phyloP scores from a whole-genome alignment of 2,888 invertebrate species.

The Willowsia nigromaculata region DNA sequence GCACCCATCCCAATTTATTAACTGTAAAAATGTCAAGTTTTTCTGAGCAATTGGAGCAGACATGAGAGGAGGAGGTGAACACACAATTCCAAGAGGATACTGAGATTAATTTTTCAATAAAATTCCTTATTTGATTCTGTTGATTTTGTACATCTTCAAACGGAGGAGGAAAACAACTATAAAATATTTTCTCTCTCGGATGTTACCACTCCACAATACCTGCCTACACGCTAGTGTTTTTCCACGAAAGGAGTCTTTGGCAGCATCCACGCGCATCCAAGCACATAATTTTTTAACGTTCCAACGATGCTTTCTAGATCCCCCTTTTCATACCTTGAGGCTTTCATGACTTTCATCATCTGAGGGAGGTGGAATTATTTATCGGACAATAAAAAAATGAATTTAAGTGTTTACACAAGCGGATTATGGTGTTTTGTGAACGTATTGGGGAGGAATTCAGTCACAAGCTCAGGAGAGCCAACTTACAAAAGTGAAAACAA shows the following conservation, averaged over 20 bases:
- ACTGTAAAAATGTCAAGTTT: constrained; percentile 43
- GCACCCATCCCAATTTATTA: constrained; percentile 51
- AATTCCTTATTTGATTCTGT: constrained; percentile 61
- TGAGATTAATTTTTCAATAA: constrained; percentile 47
- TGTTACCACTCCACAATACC: constrained; percentile 1
- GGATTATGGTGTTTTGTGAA: constrained; percentile 48
- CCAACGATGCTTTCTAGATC: background rate
- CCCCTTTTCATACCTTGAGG: constrained; percentile 36
- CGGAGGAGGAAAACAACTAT: constrained; percentile 25
- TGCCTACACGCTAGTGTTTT: constrained; percentile 5
- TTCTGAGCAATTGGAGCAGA: constrained; percentile 33
- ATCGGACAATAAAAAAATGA: constrained; percentile 68
- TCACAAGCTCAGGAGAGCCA: background rate
- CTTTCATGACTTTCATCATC: constrained; percentile 70
- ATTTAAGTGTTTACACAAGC: constrained; percentile 58
- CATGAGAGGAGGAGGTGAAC: background rate
- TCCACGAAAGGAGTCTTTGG: constrained; percentile 48
- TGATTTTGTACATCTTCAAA: background rate
- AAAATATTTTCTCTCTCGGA: constrained; percentile 10
- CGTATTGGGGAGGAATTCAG: background rate
- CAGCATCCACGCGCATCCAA: constrained; percentile 65
- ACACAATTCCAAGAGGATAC: background rate
- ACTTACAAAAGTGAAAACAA: constrained; percentile 34
- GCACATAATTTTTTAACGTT: constrained; percentile 43
- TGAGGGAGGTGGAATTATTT: constrained; percentile 60